Evolutionary conservation across 2,113 vertebrate genomes (phyloP).

Genomic region (Phasianus colchicus): DNA sequence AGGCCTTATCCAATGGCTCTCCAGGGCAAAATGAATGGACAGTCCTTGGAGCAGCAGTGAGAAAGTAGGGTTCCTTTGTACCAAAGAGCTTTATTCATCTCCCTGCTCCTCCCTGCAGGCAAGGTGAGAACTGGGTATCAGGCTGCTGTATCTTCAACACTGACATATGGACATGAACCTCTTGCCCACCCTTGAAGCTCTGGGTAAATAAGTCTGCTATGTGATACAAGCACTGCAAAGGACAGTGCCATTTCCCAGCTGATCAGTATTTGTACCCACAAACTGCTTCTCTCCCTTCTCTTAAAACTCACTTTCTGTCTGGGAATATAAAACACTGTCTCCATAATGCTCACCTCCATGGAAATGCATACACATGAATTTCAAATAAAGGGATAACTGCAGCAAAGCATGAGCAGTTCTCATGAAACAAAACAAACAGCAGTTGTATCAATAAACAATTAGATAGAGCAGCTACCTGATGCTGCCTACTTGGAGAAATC

Average conservation of each 20-base stretch:
- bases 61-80: not conserved
- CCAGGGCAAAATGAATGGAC: not conserved
- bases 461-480: conserved; percentile 67
- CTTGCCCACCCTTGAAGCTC: not conserved
- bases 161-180: not conserved
- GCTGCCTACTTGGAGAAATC: conserved; percentile 33
- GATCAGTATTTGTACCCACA: conserved; percentile 16
- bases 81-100: not conserved
- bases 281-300: not conserved
- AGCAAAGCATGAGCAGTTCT: conserved; percentile 31
- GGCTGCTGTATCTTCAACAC: not conserved
- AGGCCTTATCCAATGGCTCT: not conserved
- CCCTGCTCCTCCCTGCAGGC: not conserved
- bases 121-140: not conserved
- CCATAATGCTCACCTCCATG: not conserved
- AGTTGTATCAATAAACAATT: conserved; percentile 72
- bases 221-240: not conserved
- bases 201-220: not conserved
- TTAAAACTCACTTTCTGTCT: not conserved
- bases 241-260: not conserved
- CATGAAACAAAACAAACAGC: conserved; percentile 37
- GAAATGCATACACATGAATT: conserved; percentile 23
- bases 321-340: conserved; percentile 30
- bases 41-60: not conserved
- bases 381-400: conserved; percentile 37